Evolutionary conservation across 92 coral and sea anemone genomes (phyloP).

Genomic region (Parazoanthus atlanticus): DNA sequence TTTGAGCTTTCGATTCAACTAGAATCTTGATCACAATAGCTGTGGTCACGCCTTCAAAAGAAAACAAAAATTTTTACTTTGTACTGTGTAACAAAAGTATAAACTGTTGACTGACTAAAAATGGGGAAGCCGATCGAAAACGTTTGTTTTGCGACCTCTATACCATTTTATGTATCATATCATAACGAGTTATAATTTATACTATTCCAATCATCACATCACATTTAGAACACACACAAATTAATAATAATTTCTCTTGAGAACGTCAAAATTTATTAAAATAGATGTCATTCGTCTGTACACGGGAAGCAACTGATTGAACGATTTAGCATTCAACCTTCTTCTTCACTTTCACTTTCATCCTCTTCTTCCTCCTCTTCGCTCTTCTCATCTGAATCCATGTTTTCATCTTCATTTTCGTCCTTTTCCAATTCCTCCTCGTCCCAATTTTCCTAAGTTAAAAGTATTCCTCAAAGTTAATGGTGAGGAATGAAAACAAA

Average conservation of each 20-base stretch:
- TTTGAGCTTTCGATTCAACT: too few relatives aligned
- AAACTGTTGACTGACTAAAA: too few relatives aligned
- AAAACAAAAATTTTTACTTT: too few relatives aligned
- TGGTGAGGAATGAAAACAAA: background rate
- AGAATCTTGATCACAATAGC: too few relatives aligned
- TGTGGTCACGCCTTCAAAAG: too few relatives aligned
- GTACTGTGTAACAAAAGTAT: too few relatives aligned
- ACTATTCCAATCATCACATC: too few relatives aligned
- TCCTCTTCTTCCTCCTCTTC: constrained; percentile 24
- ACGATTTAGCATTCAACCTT: constrained; percentile 4
- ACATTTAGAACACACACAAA: too few relatives aligned
- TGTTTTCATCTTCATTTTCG: constrained; percentile 48
- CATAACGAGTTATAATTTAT: too few relatives aligned
- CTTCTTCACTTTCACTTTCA: constrained; percentile 39
- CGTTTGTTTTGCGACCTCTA: too few relatives aligned
- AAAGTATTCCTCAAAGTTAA: background rate
- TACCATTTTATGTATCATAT: too few relatives aligned
- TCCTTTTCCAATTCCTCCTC: constrained; percentile 37
- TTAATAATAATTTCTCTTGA: background rate
- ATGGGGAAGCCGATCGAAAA: too few relatives aligned
- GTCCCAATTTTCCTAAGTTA: constrained; percentile 61
- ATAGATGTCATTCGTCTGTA: constrained; percentile 31
- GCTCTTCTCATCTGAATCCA: constrained; percentile 39
- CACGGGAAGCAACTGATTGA: background rate
- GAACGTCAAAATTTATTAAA: constrained; percentile 39